Evolutionary conservation across 2,888 invertebrate genomes (phyloP).

Genomic region (Trypoxylon attenuatum): DNA sequence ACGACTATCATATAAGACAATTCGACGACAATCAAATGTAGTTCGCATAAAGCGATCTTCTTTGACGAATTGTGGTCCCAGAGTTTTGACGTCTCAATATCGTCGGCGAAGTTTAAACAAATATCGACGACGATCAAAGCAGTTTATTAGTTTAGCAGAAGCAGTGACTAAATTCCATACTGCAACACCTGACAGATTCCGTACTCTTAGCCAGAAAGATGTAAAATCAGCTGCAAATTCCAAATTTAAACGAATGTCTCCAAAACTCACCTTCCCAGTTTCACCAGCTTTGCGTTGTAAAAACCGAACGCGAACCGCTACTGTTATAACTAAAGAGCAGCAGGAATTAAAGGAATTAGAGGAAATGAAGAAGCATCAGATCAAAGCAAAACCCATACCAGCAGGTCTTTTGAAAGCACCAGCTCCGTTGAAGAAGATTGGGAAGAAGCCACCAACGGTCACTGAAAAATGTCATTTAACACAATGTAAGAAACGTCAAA

Average conservation of each 20-base stretch:
- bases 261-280: conserved; percentile 60
- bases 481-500: conserved; percentile 69
- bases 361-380: conserved; percentile 80
- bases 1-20: background rate
- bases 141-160: conserved; percentile 77
- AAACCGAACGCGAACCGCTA: conserved; percentile 76
- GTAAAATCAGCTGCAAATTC: conserved; percentile 28
- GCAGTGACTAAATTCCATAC: conserved; percentile 76
- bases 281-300: conserved; percentile 66
- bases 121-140: conserved; percentile 39
- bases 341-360: conserved; percentile 80
- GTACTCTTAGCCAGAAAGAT: conserved; percentile 61
- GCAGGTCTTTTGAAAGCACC: conserved; percentile 77
- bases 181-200: conserved; percentile 77
- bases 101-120: conserved; percentile 37
- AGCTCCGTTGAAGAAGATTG: conserved; percentile 67
- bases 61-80: conserved; percentile 4
- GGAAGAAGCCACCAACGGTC: conserved; percentile 78
- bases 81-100: conserved; percentile 43
- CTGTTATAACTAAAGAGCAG: conserved; percentile 78
- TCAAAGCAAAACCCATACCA: conserved; percentile 82
- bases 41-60: background rate
- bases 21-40: background rate
- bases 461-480: conserved; percentile 82
- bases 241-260: conserved; percentile 43